Evolutionary conservation across 2,888 invertebrate genomes (phyloP).

Genomic region (Cacoxenus indagator): DNA sequence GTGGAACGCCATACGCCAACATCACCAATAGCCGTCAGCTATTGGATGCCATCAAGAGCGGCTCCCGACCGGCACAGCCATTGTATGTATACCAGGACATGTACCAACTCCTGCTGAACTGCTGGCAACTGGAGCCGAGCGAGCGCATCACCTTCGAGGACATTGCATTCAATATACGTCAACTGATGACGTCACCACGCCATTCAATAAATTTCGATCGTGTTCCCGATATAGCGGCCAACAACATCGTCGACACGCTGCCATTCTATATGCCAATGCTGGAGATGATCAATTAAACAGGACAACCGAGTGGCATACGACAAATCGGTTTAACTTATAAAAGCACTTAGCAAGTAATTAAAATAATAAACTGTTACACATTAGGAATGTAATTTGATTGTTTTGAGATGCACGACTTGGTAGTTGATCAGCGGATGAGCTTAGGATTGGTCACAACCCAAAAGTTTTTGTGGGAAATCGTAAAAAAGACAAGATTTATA

Average conservation of each 20-base stretch:
- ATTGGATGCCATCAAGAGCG: conserved; percentile 77
- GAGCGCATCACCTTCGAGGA: conserved; percentile 82
- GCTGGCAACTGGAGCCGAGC: conserved; percentile 87
- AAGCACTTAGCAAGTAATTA: conserved; percentile 26
- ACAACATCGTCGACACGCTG: conserved; percentile 54
- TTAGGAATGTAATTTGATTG: too few relatives aligned
- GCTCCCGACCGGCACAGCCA: conserved; percentile 81
- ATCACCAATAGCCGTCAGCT: conserved; percentile 79
- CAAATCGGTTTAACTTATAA: not conserved
- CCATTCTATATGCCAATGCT: conserved; percentile 70
- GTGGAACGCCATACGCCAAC: conserved; percentile 83
- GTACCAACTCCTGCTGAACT: conserved; percentile 85
- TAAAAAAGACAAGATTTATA: not conserved
- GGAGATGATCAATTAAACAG: conserved; percentile 58
- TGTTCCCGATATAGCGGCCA: conserved; percentile 40
- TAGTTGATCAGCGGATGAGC: too few relatives aligned
- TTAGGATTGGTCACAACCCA: not conserved
- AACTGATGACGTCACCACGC: conserved; percentile 68
- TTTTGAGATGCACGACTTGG: too few relatives aligned
- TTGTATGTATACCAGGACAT: conserved; percentile 82
- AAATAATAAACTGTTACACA: conserved; percentile 17
- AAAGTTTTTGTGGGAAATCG: not conserved
- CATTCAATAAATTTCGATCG: conserved; percentile 68
- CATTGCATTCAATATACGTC: conserved; percentile 72
- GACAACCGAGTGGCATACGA: not conserved